phyloP scores from a whole-genome alignment of 2,888 invertebrate genomes.

The Apamea crenata region DNA sequence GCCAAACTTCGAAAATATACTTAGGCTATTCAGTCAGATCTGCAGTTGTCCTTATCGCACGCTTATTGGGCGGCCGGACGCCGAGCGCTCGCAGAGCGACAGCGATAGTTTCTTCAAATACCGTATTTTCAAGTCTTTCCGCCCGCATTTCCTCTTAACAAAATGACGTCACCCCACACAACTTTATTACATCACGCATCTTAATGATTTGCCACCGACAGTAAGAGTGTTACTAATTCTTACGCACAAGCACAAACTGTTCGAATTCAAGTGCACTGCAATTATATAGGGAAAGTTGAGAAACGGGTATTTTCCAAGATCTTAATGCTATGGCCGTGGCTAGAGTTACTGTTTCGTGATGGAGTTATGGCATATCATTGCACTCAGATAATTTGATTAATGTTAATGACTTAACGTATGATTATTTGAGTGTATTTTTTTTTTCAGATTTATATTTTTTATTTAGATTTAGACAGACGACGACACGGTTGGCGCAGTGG shows the following conservation, averaged over 20 bases:
- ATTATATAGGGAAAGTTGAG: conserved; percentile 59
- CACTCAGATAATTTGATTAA: background rate
- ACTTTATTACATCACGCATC: conserved; percentile 18
- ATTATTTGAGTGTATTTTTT: background rate
- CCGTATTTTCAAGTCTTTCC: too few relatives aligned
- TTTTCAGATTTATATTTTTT: too few relatives aligned
- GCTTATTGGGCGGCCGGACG: too few relatives aligned
- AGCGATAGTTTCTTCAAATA: too few relatives aligned
- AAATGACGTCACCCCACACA: conserved; percentile 12
- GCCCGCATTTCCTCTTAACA: too few relatives aligned
- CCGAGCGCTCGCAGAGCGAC: too few relatives aligned
- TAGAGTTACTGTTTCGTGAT: conserved; percentile 9
- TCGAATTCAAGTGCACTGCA: conserved; percentile 37
- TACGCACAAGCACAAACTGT: conserved; percentile 36
- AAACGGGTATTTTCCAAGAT: conserved; percentile 42
- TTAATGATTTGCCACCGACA: conserved; percentile 22
- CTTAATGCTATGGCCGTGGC: conserved; percentile 28
- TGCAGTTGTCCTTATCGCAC: too few relatives aligned
- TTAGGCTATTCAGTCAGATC: too few relatives aligned
- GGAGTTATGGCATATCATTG: background rate
- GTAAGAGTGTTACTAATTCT: conserved; percentile 45
- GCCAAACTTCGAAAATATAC: too few relatives aligned
- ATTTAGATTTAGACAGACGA: too few relatives aligned
- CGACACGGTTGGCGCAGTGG: too few relatives aligned
- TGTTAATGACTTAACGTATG: background rate